Evolutionary conservation across 2,113 vertebrate species (phyloP), one percentile per base, ranked within the genome.

Genomic region (Malurus alboscapulatus): DNA sequence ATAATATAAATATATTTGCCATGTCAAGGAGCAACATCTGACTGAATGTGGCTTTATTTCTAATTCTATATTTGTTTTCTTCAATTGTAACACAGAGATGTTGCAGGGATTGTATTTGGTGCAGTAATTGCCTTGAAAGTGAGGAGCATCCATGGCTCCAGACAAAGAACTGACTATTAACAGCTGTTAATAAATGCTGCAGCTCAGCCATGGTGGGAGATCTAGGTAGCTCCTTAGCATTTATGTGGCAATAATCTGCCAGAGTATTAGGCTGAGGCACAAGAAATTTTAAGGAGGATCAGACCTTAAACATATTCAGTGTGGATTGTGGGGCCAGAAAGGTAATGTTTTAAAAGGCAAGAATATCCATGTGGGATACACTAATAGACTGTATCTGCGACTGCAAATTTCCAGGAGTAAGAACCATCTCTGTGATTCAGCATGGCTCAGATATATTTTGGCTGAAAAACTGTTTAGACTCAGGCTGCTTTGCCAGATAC

Each of bases 11-110:
- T 47, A 27, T 38, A 65, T 87, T 91, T 87, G 65, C 36, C 3
- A 1, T 69, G 75, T 91, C 68, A 86, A 73, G 68, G 48, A 77
- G 67, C 51, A 85, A 69, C 19, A 47, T 72, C 53, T 81, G 73
- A 79, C 51, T 53, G 47, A 87, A 54, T 32, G 14, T 77, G 59
- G 54, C 54, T 91, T 87, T 66, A 54, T 87, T 88, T 68, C 71
- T 61, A 66, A n/a, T 58, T 87, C 45, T 66, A 15, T 44, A 7
- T 69, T 75, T 40, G 4, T 48, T 93, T 89, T 85, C 45, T 27
- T 65, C 32, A 74, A 16, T 51, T 75, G 30, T 68, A 62, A 79
- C 24, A 72, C 34, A 36, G 69, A 54, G 67, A 10, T 22, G 6
- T 48, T 68, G 66, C 45, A 67, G 40, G 53, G 32, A 32, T 87